Percentiles rank a stretch among this genome's conserved stretches.
Evolutionary conservation across 2,797 vertebrate species (phyloP).

Genomic region (Monodelphis domestica): DNA sequence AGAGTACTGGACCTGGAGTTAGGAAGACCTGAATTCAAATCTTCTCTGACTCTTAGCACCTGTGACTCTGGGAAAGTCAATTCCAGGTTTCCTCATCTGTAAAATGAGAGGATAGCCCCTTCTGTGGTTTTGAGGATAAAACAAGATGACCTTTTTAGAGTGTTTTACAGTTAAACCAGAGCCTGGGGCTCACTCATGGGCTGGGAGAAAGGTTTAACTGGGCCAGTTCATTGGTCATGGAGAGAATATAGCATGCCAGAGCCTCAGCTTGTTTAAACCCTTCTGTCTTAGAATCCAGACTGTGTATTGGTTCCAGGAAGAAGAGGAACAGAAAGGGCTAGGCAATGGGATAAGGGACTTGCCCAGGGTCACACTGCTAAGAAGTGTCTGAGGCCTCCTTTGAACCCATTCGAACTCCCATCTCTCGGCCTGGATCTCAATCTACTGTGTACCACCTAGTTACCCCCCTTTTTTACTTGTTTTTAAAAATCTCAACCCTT

Average conservation of each 20-base stretch:
- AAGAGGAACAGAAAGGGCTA: no score
- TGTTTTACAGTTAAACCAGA: not conserved
- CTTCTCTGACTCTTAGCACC: not conserved
- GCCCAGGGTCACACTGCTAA: no score
- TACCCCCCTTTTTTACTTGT: no score
- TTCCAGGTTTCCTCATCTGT: not conserved
- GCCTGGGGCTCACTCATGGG: not conserved
- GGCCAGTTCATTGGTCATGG: not conserved
- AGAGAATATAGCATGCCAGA: not conserved
- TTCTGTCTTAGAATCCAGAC: no score
- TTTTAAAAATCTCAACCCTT: not conserved
- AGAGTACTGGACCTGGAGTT: not conserved
- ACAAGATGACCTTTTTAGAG: not conserved
- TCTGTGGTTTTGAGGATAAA: not conserved
- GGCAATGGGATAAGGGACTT: no score
- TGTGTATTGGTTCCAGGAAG: no score
- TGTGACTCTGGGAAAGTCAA: not conserved
- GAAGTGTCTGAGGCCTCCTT: no score
- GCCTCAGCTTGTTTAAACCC: no score
- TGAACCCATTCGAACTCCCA: no score
- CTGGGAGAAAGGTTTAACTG: not conserved
- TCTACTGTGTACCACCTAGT: no score
- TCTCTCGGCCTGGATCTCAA: no score
- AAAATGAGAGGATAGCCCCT: not conserved
- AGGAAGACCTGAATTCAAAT: not conserved